Conservation (phyloP, 2,888 invertebrate genomes). For the Ochlodes sylvanus region DNA sequence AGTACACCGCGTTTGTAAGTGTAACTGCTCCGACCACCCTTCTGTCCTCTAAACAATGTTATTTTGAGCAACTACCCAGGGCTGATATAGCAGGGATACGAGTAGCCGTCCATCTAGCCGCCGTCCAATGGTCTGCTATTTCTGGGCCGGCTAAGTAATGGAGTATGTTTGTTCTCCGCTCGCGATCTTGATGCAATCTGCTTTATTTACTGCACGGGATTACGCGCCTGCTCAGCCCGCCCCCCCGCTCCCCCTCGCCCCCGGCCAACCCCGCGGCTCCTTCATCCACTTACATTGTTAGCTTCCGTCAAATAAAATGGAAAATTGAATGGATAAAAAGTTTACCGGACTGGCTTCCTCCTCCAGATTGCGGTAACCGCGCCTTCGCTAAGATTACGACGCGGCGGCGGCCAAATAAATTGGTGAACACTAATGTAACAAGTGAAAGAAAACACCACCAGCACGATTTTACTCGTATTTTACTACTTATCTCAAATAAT, state of each 20-base stretch:
- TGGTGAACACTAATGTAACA: neutral
- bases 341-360: slow-evolving; percentile 25
- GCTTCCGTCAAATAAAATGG: slow-evolving; percentile 37
- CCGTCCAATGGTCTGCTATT: neutral
- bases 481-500: too few relatives aligned
- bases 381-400: neutral
- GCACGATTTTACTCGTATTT: too few relatives aligned
- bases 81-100: too few relatives aligned
- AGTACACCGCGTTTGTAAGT: too few relatives aligned
- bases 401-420: slow-evolving; percentile 5
- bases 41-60: too few relatives aligned
- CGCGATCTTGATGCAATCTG: slow-evolving; percentile 35
- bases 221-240: neutral
- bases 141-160: slow-evolving; percentile 7
- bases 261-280: slow-evolving; percentile 10
- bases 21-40: too few relatives aligned
- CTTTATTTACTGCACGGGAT: slow-evolving; percentile 41
- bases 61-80: too few relatives aligned
- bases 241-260: slow-evolving; percentile 5
- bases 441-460: too few relatives aligned
- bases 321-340: slow-evolving; percentile 38
- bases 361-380: neutral
- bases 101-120: too few relatives aligned
- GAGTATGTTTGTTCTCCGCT: neutral
- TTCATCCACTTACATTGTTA: slow-evolving; percentile 43